Base-by-base conservation (phyloP, 2,797 vertebrate genomes). In the Neosilurus mollespiculum region DNA sequence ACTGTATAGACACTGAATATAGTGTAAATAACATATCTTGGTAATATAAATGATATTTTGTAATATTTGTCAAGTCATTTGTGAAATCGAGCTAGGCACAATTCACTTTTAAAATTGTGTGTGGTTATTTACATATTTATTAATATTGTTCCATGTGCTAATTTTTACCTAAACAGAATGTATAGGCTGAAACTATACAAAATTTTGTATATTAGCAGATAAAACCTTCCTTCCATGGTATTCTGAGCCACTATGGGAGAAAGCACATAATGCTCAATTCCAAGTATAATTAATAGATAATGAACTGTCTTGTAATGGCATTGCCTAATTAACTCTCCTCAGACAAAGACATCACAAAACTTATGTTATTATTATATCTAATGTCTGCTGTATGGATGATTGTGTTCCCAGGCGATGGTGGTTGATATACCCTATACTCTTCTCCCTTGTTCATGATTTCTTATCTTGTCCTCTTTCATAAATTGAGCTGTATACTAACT, bases 401-500 rank as follows among this genome's bases (percentile, higher is more conserved):
- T 72, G 5, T 2, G 51, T 79, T 83, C 54, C 79, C 58, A 83
- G 82, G 53, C 30, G 58, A 49, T 75, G 62, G 67, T 62, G 73
- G 62, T 56, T 67, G 61, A 86, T 84, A 56, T 34, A 59, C 79
- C 78, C 22, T n/a, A 82, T 30, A 78, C 53, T 84, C 51, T 2
- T 9, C 70, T 84, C 80, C 56, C 69, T 81, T 64, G 76, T 37
- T 78, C 37, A 51, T 80, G 76, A 82, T 59, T 85, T 34, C 20
- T 72, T 51, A 53, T 75, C 53, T 64, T 58, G 34, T 65, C 54
- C 43, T 61, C 65, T 64, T 79, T 83, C 56, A 64, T 76, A 34
- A 90, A 81, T 62, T 87, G 80, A 88, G 82, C 83, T 85, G 87
- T 87, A 83, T 76, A 26, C n/a, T 54, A 49, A 71, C 24, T 43